Percentiles rank a stretch among this genome's conserved stretches.
These are phyloP conservation scores for Amphipoea lucens DNA, from an alignment of 2,888 invertebrate genomes.

Conservation along the genomic window DNA sequence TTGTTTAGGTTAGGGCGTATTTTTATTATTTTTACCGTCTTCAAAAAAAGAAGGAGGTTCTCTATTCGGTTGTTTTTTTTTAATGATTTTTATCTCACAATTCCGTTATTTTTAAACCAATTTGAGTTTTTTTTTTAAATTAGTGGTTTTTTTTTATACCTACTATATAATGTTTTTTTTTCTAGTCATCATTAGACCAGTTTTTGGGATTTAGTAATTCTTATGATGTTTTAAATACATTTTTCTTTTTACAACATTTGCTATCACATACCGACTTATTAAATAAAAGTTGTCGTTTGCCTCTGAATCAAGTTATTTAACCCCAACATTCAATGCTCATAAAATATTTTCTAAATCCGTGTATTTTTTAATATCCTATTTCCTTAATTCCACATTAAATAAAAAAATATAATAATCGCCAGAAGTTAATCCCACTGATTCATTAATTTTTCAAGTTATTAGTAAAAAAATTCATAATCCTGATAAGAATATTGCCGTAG, in stretches of 20 bases:
- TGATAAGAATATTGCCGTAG: not conserved
- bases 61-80: too few relatives aligned
- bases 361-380: not conserved
- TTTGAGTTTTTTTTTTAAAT: too few relatives aligned
- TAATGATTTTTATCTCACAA: too few relatives aligned
- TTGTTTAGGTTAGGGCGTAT: not conserved
- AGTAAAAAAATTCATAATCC: not conserved
- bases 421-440: constrained; percentile 9
- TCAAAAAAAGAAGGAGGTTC: too few relatives aligned
- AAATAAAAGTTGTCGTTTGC: not conserved
- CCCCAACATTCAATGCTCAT: not conserved
- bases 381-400: not conserved
- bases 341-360: not conserved
- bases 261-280: too few relatives aligned
- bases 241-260: not conserved
- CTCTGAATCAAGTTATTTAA: not conserved
- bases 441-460: not conserved
- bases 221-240: not conserved
- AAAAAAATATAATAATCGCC: not conserved
- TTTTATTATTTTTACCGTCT: too few relatives aligned
- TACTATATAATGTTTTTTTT: too few relatives aligned
- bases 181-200: not conserved
- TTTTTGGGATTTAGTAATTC: not conserved
- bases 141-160: too few relatives aligned
- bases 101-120: too few relatives aligned